Percentiles rank a stretch among this genome's conserved stretches.
These are phyloP conservation scores for Heterohyrax brucei DNA, from an alignment of 2,797 vertebrate species.

Conservation along the genomic window DNA sequence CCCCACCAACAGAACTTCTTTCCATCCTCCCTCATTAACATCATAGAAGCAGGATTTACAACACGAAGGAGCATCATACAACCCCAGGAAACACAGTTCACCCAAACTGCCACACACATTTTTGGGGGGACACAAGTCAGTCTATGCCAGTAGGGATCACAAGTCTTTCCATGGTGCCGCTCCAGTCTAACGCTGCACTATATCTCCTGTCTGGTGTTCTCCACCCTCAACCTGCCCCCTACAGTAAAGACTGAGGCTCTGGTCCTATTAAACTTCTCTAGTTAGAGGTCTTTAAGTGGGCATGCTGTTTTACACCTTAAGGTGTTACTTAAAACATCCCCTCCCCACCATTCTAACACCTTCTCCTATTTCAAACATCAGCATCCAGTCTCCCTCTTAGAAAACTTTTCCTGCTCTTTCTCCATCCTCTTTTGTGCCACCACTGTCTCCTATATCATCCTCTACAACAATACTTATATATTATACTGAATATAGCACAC, in stretches of 20 bases:
- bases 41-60: too few species aligned
- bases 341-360: neutral
- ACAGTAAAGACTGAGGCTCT: neutral
- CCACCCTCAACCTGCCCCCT: too few species aligned
- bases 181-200: neutral
- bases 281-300: neutral
- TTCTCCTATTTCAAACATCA: neutral
- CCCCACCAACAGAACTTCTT: too few species aligned
- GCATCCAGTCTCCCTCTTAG: neutral
- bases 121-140: too few species aligned
- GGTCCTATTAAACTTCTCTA: rapidly evolving
- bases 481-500: neutral
- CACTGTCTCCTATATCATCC: neutral
- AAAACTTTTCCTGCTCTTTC: neutral
- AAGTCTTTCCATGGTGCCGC: neutral
- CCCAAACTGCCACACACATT: too few species aligned
- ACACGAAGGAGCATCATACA: too few species aligned
- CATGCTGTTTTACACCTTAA: neutral
- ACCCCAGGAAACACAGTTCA: too few species aligned
- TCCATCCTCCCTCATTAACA: too few species aligned
- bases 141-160: neutral
- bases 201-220: too few species aligned
- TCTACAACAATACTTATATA: neutral
- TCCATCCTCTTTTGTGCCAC: neutral
- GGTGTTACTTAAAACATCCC: neutral